These are phyloP conservation scores for Pyralis farinalis DNA, from an alignment of 2,888 invertebrate species.

Conservation along the genomic window DNA sequence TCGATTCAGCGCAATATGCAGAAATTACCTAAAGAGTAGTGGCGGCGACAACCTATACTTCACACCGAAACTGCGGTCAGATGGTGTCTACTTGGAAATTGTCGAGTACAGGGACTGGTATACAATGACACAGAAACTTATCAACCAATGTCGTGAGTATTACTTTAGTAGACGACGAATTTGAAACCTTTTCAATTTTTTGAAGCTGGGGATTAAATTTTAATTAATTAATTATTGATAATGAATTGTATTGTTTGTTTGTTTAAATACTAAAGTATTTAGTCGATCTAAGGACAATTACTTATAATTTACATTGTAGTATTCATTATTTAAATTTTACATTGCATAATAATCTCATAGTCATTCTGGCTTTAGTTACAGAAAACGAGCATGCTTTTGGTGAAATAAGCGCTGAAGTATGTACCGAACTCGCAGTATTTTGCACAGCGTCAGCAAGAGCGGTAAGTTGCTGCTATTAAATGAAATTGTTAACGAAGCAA, in stretches of 20 bases:
- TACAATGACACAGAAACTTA: constrained; percentile 81
- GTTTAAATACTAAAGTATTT: no score
- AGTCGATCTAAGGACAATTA: no score
- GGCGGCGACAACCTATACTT: constrained; percentile 44
- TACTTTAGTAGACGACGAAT: no score
- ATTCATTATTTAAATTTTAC: no score
- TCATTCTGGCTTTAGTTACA: constrained; percentile 41
- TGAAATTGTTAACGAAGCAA: no score
- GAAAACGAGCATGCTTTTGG: constrained; percentile 63
- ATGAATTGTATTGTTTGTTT: no score
- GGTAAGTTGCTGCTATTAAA: constrained; percentile 32
- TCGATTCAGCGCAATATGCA: constrained; percentile 84
- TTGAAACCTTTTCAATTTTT: no score
- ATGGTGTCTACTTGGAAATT: constrained; percentile 61
- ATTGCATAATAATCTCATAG: no score
- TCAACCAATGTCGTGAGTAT: constrained; percentile 83
- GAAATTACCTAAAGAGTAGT: constrained; percentile 54
- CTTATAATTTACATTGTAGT: no score
- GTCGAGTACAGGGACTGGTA: constrained; percentile 82
- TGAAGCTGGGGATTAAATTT: no score
- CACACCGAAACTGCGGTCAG: constrained; percentile 42
- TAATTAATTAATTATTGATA: no score
- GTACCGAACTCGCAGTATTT: constrained; percentile 49
- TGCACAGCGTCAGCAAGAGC: constrained; percentile 53
- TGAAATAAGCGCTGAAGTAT: constrained; percentile 56